phyloP scores from a whole-genome alignment of 2,113 vertebrate genomes.

The Alligator sinensis region DNA sequence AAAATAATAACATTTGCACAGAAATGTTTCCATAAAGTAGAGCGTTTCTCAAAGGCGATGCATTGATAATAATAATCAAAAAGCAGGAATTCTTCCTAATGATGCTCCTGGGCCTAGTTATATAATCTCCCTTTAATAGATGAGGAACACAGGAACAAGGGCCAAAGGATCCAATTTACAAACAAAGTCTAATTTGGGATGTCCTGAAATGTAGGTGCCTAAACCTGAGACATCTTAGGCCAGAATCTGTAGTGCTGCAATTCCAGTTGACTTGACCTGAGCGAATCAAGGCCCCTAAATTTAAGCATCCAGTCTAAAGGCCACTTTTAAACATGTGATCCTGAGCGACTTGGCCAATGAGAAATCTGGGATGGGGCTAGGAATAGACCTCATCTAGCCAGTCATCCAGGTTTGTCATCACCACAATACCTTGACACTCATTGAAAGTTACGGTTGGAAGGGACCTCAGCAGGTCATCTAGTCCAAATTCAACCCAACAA shows the following conservation, averaged over 20 bases:
- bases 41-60: neutral
- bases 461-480: no score
- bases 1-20: neutral
- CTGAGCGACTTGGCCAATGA: neutral
- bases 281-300: neutral
- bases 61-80: neutral
- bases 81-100: neutral
- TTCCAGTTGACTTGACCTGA: neutral
- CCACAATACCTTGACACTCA: no score
- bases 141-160: no score
- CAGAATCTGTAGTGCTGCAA: neutral
- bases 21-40: neutral
- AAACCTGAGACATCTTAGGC: rapidly evolving
- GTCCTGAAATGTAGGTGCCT: neutral
- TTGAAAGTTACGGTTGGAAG: no score
- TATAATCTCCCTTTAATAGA: neutral
- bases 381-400: neutral
- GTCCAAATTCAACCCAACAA: no score
- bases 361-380: neutral
- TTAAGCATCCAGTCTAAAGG: neutral
- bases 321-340: neutral
- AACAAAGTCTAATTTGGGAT: neutral
- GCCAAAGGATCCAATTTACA: neutral
- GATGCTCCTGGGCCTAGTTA: neutral
- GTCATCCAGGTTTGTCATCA: no score